phyloP scores from a whole-genome alignment of 1,140 invertebrate species.

The Hermetia illucens region DNA sequence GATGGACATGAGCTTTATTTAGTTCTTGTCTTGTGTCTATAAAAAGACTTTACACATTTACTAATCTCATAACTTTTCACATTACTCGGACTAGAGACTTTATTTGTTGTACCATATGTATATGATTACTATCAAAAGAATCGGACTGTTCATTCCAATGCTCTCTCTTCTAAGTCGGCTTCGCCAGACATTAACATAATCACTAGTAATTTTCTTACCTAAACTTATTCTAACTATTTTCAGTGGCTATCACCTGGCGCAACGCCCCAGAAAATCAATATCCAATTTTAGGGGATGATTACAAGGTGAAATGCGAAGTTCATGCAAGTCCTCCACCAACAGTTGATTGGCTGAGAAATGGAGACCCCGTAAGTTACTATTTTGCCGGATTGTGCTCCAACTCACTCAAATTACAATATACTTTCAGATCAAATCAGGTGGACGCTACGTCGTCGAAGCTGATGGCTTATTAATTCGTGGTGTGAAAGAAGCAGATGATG shows the following conservation, averaged over 20 bases:
- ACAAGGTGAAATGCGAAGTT: slow-evolving; percentile 69
- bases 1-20: no score
- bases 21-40: no score
- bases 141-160: no score
- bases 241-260: slow-evolving; percentile 71
- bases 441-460: slow-evolving; percentile 56
- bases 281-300: slow-evolving; percentile 60
- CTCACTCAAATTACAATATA: slow-evolving; percentile 9
- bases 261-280: slow-evolving; percentile 74
- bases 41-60: no score
- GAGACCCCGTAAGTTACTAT: slow-evolving; percentile 36
- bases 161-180: no score
- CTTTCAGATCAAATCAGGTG: slow-evolving; percentile 39
- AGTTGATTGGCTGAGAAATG: slow-evolving; percentile 73
- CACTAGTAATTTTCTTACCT: no score
- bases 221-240: no score
- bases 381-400: not conserved
- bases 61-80: no score
- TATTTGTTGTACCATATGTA: no score
- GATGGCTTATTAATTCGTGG: slow-evolving; percentile 66
- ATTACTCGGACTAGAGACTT: no score
- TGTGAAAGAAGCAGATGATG: slow-evolving; percentile 67
- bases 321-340: slow-evolving; percentile 67
- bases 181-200: no score
- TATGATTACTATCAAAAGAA: no score